Evolutionary conservation across 2,888 invertebrate species (phyloP), one percentile per base, ranked within the genome.

Genomic region (Palloptera scutellata): DNA sequence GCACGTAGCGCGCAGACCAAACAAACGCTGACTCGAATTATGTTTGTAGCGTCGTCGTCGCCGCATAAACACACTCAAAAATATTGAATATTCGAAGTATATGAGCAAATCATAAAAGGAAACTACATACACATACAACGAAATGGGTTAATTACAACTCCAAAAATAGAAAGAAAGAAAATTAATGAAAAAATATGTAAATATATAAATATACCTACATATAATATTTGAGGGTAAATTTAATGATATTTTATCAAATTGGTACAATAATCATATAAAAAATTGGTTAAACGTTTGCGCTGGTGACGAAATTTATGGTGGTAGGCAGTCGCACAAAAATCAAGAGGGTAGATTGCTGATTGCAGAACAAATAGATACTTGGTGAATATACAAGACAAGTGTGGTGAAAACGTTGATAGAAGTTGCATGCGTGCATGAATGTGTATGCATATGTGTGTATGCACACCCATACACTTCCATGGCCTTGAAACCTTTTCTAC

Each of bases 1-100:
- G 71, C 75, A 75, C 75, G 75, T 75, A 75, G 72, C 73, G 54
- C 69, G 68, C 61, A 41, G 13, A 58, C 60, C 17, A n/a, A 15
- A 45, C 30, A 12, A 8, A 52, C 20, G 19, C 11, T 42, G 13
- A 10, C 4, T 19, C 54, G 15, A 11, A 41, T 19, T 61, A n/a
- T 61, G 15, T 52, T 9, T 1, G 20, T 20, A 15, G 13, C 19
- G 19, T 0, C 17, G 9, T 40, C 30, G 30, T 30, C 30, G 30
- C 30, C 30, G 30, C 30, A 30, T 30, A 30, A 48, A 11, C 48
- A 48, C 15, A 48, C 48, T 10, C 30, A 30, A 4, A 4, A 30
- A 4, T 30, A 30, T 4, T 30, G 2, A 30, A 30, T 30, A 30
- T 30, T 4, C 2, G 6, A 30, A 30, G 6, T 4, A 30, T 30